phyloP scores from a whole-genome alignment of 2,113 vertebrate species.

The Bostrychus sinensis region DNA sequence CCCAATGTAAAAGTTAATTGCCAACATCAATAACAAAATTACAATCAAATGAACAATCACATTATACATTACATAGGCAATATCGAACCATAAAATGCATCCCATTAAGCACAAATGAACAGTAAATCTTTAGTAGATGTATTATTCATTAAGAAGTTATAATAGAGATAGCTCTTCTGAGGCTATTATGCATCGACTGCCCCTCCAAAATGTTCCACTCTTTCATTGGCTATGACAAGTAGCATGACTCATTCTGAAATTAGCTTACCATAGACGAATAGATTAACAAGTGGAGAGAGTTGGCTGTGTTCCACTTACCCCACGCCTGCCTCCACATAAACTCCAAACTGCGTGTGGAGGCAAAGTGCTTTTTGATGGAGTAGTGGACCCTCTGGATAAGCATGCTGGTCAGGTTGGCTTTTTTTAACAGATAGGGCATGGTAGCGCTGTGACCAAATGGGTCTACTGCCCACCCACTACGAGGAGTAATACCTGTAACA shows the following conservation, averaged over 20 bases:
- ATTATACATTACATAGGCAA: conserved; percentile 7
- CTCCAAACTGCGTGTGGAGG: conserved; percentile 90
- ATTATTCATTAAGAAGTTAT: conserved; percentile 31
- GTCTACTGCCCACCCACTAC: conserved; percentile 93
- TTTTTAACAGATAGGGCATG: conserved; percentile 93
- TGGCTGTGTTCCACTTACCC: conserved; percentile 81
- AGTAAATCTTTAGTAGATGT: conserved; percentile 21
- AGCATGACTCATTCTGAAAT: conserved; percentile 41
- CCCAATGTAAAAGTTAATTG: not conserved
- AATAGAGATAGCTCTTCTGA: conserved; percentile 5
- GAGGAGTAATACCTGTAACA: conserved; percentile 83
- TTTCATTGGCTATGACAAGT: conserved; percentile 24
- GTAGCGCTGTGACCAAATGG: conserved; percentile 96
- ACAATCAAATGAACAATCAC: not conserved
- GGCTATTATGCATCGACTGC: conserved; percentile 2
- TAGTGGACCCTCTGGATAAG: conserved; percentile 98
- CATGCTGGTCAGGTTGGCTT: conserved; percentile 94
- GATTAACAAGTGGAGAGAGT: conserved; percentile 10
- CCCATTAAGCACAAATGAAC: conserved; percentile 14
- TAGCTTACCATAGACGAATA: conserved; percentile 38
- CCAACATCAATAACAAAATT: conserved; percentile 5
- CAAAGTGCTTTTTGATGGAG: conserved; percentile 95
- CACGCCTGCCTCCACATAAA: conserved; percentile 99
- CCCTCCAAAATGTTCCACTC: conserved; percentile 20
- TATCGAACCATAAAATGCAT: conserved; percentile 17